phyloP scores from a whole-genome alignment of 2,888 invertebrate genomes.

The Drosophila seclusa region DNA sequence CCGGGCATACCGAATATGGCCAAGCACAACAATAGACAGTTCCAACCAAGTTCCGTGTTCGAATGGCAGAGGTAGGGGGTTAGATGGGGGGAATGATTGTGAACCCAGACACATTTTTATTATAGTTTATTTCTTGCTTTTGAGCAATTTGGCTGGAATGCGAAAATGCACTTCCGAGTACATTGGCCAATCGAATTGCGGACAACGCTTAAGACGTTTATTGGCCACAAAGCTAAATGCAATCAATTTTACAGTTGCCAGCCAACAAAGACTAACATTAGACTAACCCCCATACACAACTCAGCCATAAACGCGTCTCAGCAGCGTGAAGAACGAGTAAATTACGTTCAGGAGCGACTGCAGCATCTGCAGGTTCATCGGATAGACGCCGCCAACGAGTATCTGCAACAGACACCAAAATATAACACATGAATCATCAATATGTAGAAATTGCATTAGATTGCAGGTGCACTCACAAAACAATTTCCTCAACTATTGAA shows the following conservation, averaged over 20 bases:
- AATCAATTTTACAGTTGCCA: constrained; percentile 66
- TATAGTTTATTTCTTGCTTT: constrained; percentile 70
- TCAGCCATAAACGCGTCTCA: constrained; percentile 79
- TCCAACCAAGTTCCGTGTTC: constrained; percentile 5
- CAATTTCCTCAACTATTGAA: background rate
- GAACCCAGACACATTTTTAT: constrained; percentile 70
- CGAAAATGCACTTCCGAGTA: constrained; percentile 44
- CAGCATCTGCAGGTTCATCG: constrained; percentile 79
- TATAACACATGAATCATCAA: constrained; percentile 20
- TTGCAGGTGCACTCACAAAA: background rate
- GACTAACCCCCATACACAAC: constrained; percentile 21
- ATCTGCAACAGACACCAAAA: constrained; percentile 56
- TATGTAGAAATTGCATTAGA: background rate
- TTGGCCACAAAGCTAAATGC: constrained; percentile 70
- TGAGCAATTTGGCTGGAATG: constrained; percentile 13
- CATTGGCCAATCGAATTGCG: constrained; percentile 53
- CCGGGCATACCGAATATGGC: constrained; percentile 55
- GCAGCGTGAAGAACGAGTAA: constrained; percentile 79
- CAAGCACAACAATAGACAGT: constrained; percentile 28
- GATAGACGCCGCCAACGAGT: constrained; percentile 77
- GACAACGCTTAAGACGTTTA: constrained; percentile 52
- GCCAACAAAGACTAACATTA: constrained; percentile 14
- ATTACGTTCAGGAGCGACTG: constrained; percentile 79
- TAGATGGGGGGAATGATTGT: background rate
- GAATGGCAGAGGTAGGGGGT: background rate